Evolutionary conservation across 1,140 invertebrate genomes (phyloP).

Genomic region (Aphaenogaster floridana): DNA sequence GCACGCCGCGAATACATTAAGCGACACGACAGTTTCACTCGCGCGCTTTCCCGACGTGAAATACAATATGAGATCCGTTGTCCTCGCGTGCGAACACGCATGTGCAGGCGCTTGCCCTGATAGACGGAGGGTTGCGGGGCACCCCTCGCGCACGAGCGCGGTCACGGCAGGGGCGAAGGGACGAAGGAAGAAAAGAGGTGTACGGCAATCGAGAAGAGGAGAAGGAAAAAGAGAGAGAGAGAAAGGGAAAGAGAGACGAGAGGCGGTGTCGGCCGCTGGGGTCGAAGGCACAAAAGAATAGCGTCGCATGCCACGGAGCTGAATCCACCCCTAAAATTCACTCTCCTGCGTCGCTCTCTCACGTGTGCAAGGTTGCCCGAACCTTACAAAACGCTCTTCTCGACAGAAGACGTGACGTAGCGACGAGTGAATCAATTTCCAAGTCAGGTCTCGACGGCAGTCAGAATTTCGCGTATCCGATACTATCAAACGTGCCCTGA

Average conservation of each 20-base stretch:
- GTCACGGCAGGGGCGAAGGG: slow-evolving; percentile 56
- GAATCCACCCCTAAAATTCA: slow-evolving; percentile 79
- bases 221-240: slow-evolving; percentile 27
- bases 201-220: slow-evolving; percentile 24
- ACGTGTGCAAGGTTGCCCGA: slow-evolving; percentile 77
- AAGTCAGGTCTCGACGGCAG: slow-evolving; percentile 12
- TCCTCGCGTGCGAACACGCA: slow-evolving; percentile 71
- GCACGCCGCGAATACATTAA: slow-evolving; percentile 57
- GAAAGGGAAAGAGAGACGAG: slow-evolving; percentile 47
- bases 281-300: slow-evolving; percentile 80
- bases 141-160: slow-evolving; percentile 81
- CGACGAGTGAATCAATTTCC: slow-evolving; percentile 49
- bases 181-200: slow-evolving; percentile 49
- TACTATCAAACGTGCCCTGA: not conserved
- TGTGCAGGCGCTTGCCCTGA: slow-evolving; percentile 80
- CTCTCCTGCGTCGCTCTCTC: slow-evolving; percentile 69
- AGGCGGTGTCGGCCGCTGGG: slow-evolving; percentile 70
- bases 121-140: slow-evolving; percentile 79
- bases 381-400: slow-evolving; percentile 48
- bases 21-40: slow-evolving; percentile 45
- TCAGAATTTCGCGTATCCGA: not conserved
- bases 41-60: slow-evolving; percentile 39
- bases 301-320: slow-evolving; percentile 80
- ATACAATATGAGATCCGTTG: slow-evolving; percentile 78
- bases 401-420: slow-evolving; percentile 40